Evolutionary conservation across 2,888 invertebrate genomes (phyloP), one percentile per base, ranked within the genome.

Genomic region (Timema cristinae): DNA sequence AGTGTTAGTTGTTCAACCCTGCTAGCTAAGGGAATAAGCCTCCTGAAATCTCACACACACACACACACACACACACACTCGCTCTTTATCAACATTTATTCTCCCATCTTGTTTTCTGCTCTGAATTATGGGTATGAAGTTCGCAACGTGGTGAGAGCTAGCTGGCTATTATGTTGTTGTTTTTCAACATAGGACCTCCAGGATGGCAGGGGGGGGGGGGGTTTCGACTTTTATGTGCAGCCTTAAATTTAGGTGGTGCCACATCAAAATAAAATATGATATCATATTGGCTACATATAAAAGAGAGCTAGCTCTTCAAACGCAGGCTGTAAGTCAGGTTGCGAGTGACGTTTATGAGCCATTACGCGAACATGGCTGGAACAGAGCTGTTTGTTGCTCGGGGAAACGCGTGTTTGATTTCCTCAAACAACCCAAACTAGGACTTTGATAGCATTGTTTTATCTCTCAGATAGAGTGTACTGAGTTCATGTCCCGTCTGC

Each of bases 291-390:
- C 79, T 79, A 79, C 80, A 79, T 79, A 80, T 80, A 80, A 79
- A 79, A 79, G 80, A 80, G 80, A 79, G 78, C 79, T 80, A 79
- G 78, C 79, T 80, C 78, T 79, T 80, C 79, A 79, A 75, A 79
- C 79, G 81, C 80, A 77, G 78, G 79, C 78, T 74, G 73, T 71
- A 71, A 74, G 73, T 73, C 73, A 73, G 73, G 70, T 76, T 79
- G 82, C 76, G 77, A 79, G 75, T 81, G 82, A 82, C 82, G 79
- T 82, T 82, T 81, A 82, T 81, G 82, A 81, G 81, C 80, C 79
- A 81, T 81, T 80, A 80, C 78, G 79, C 77, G 78, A 68, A 59
- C 73, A 32, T 32, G 32, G 4, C 2, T 32, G 32, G 1, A 32
- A 32, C 32, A 32, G 32, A 32, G 32, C 32, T 32, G 2, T 32